phyloP scores from a whole-genome alignment of 2,888 invertebrate genomes.

The Lathronympha strigana region DNA sequence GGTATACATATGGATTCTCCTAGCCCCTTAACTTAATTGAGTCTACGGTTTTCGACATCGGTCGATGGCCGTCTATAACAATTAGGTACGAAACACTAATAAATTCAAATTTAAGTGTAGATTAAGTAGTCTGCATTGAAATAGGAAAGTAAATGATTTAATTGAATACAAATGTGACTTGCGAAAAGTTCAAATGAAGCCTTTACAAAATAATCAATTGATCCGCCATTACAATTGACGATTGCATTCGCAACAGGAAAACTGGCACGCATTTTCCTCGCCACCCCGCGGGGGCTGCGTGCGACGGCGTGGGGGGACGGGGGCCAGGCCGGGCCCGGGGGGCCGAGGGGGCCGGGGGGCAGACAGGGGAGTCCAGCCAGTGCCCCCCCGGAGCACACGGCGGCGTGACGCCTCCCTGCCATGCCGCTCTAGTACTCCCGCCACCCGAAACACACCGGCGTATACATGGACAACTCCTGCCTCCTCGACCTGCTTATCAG shows the following conservation, averaged over 20 bases:
- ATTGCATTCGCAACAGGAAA: conserved; percentile 74
- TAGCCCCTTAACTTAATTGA: no score
- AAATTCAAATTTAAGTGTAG: no score
- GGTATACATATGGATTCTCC: no score
- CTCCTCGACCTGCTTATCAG: conserved; percentile 84
- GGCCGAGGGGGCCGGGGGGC: conserved; percentile 56
- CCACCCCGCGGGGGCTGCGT: conserved; percentile 57
- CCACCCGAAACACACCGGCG: conserved; percentile 76
- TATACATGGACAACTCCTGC: conserved; percentile 85
- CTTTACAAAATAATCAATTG: conserved; percentile 33
- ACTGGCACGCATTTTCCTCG: conserved; percentile 76
- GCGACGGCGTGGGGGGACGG: conserved; percentile 53
- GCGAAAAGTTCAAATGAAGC: not conserved
- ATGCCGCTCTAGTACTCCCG: conserved; percentile 78
- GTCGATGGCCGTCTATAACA: no score
- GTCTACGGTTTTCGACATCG: no score
- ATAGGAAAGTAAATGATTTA: no score
- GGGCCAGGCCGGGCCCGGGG: conserved; percentile 56
- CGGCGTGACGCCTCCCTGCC: conserved; percentile 81
- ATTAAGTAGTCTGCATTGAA: no score
- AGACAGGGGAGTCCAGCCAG: conserved; percentile 57
- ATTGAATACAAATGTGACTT: no score
- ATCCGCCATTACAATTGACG: conserved; percentile 51
- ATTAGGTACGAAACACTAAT: no score
- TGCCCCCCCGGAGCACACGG: conserved; percentile 80